Base-by-base conservation (phyloP, 2,113 vertebrate species). In the Seriola rivoliana region DNA sequence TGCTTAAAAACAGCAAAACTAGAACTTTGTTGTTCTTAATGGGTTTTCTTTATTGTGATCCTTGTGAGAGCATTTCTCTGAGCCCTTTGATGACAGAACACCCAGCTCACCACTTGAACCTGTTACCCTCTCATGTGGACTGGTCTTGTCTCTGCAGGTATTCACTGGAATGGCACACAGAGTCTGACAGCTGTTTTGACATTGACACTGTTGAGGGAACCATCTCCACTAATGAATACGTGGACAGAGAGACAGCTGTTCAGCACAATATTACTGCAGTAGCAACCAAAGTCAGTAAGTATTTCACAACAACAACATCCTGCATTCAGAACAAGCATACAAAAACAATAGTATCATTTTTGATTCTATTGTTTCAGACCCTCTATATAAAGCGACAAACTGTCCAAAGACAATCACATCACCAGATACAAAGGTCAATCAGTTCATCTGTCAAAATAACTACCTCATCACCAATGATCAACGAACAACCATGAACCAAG, bases 241-340 rank as follows among this genome's bases (percentile, higher is more conserved):
- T 99, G 93, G 97, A 99, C 94, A 95, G 97, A 95, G 98, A 99
- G 91, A 96, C 84, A 67, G 94, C 91, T 1, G 88, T 95, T 0
- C 96, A 96, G 83, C 97, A 97, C 91, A 97, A 97, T 89, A 95
- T 99, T 92, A 97, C 96, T 77, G 95, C 97, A 91, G 94, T 97
- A 89, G 97, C 97, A 87, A 97, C 96, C 92, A 99, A 99, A 99
- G 93, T 98, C 94, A 97, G 98, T 99, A 96, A 98, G 98, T 98
- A 97, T 93, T 85, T 60, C 36, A 44, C 23, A 72, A 0, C 34
- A 13, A 10, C 3, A n/a, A 42, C 5, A 23, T 1, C 12, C n/a
- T 23, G 5, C 9, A 14, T 17, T 10, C 19, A 48, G 4, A 42
- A 40, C 21, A 5, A 14, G 29, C 5, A 21, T 5, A 14, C 17